Conservation (phyloP, 2,113 vertebrate species). For the Aphelocoma coerulescens region DNA sequence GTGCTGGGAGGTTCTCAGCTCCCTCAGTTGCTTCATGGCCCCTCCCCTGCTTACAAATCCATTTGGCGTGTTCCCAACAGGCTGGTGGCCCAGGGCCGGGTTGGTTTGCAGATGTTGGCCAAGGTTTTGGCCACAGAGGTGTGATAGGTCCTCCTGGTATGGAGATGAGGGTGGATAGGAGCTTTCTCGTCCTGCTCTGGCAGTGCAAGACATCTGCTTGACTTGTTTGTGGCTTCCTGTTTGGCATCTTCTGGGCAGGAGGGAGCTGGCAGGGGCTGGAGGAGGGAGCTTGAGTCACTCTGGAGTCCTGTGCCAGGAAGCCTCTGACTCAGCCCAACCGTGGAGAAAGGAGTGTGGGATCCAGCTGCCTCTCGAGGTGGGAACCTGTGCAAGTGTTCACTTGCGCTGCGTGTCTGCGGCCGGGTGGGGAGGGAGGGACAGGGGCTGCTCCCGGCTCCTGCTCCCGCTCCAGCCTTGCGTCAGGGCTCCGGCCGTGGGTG, state of each 20-base stretch:
- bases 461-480: background rate
- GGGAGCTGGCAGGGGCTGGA: conserved; percentile 40
- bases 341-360: conserved; percentile 35
- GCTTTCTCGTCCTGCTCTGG: background rate
- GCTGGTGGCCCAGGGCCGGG: background rate
- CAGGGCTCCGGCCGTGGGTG: background rate
- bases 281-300: conserved; percentile 52
- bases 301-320: conserved; percentile 10
- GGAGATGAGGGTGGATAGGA: conserved; percentile 32
- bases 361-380: conserved; percentile 22
- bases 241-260: conserved; percentile 48
- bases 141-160: background rate
- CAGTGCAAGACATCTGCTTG: background rate
- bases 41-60: background rate
- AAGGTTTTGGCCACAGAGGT: background rate
- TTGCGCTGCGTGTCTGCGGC: conserved; percentile 34
- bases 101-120: background rate
- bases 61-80: background rate
- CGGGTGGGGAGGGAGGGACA: background rate
- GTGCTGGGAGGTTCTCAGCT: background rate
- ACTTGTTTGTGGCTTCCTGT: conserved; percentile 55
- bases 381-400: conserved; percentile 31
- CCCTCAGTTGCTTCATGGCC: background rate
- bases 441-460: background rate
- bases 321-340: conserved; percentile 13